phyloP scores from a whole-genome alignment of 2,113 vertebrate species.

The Podarcis muralis region DNA sequence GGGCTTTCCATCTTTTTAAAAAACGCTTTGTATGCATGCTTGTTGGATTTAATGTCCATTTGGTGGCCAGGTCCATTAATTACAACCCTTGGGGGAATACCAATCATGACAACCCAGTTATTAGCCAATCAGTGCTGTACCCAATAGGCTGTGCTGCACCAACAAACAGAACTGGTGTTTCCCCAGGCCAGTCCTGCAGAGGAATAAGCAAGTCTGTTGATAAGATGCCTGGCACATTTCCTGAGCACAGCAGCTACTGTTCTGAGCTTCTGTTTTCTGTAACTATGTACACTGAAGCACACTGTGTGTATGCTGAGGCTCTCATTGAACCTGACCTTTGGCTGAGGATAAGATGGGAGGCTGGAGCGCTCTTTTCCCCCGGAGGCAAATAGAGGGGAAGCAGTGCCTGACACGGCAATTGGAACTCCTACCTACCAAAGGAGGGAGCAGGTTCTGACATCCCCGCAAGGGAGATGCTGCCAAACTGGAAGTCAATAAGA shows the following conservation, averaged over 20 bases:
- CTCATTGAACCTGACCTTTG: conserved; percentile 12
- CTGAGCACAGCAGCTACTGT: background rate
- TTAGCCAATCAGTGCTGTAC: background rate
- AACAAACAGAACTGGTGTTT: no score
- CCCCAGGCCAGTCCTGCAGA: background rate
- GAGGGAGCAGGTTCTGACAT: background rate
- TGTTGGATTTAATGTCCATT: no score
- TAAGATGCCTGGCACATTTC: no score
- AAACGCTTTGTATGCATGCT: no score
- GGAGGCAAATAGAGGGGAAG: background rate
- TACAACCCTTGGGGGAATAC: background rate
- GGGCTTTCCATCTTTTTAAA: no score
- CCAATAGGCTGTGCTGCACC: background rate
- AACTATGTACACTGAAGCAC: background rate
- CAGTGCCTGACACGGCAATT: conserved; percentile 22
- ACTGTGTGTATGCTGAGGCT: accelerated
- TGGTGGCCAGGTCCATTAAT: no score
- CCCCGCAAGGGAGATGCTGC: background rate
- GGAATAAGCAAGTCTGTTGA: background rate
- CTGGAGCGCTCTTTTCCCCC: background rate
- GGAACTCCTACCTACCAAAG: conserved; percentile 1
- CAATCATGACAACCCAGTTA: background rate
- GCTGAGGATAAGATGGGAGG: conserved; percentile 8
- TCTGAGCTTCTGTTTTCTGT: background rate
- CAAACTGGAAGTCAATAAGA: background rate